Evolutionary conservation across 2,797 vertebrate species (phyloP), one percentile per base, ranked within the genome.

Genomic region (Oryzias sinensis): DNA sequence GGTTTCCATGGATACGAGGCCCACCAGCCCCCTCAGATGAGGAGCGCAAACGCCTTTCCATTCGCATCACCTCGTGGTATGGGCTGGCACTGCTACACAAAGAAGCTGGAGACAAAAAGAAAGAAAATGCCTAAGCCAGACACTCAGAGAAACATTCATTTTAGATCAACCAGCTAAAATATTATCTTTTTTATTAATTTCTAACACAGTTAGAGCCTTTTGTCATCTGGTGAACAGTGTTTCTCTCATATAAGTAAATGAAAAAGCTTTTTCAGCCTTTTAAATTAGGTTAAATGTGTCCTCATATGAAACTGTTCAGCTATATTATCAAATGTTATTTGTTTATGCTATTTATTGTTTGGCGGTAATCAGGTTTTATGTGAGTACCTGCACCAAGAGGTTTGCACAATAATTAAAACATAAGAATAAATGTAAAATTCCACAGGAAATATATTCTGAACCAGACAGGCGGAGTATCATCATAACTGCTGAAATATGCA

Each of bases 1-100:
- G 93, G 81, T 94, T 97, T 57, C 94, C 87, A 79, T 94, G 92
- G 87, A 95, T 88, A 53, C 93, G 91, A 72, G 94, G 93, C 25
- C 95, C 94, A 64, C 96, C 96, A 11, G 96, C 93, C 18, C 97
- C 96, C 88, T 99, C 97, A 4, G 97, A 99, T 0, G 97, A 96
- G 1, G 97, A 99, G 52, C 97, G 91, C 53, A 98, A 83, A 1
- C 97, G 91, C 48, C 94, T 91, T 71, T 98, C 97, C 81, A 94
- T 69, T 56, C 94, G 93, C 77, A 94, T 94, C 68, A 96, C 92
- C 53, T 96, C 96, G 14, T 93, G 93, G 69, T 90, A 96, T 0
- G 97, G 97, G 70, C 97, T 99, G 73, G 94, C 89, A 57, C 93
- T 95, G 76, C 88, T 95, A 64, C 93, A 93, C 91, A 97, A 78